Conservation (phyloP, 2,113 vertebrate genomes). For the Pseudorasbora parva region DNA sequence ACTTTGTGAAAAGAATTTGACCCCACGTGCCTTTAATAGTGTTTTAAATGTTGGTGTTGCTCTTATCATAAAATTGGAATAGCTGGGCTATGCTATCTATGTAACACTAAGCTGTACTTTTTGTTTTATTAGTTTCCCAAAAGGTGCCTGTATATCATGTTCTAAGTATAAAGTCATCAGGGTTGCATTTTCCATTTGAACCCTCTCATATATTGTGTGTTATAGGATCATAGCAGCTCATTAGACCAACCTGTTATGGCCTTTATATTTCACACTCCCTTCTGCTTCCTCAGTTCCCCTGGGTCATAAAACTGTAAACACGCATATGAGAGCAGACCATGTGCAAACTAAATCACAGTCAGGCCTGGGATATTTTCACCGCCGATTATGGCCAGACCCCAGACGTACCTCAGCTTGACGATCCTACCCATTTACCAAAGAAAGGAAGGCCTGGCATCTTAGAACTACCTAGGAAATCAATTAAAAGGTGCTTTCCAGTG, state of each 20-base stretch:
- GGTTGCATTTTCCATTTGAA: conserved; percentile 27
- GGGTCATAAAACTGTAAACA: conserved; percentile 53
- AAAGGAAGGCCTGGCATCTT: conserved; percentile 5
- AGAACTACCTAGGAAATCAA: conserved; percentile 45
- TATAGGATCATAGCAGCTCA: conserved; percentile 57
- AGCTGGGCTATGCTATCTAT: background rate
- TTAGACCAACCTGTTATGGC: conserved; percentile 51
- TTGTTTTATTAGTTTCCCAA: conserved; percentile 23
- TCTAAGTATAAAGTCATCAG: conserved; percentile 40
- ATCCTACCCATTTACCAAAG: conserved; percentile 37
- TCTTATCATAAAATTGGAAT: background rate
- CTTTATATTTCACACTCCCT: conserved; percentile 53
- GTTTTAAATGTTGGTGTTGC: background rate
- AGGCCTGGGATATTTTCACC: conserved; percentile 46
- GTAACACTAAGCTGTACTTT: conserved; percentile 14
- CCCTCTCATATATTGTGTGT: conserved; percentile 39
- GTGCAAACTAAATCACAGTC: conserved; percentile 54
- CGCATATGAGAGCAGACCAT: conserved; percentile 39
- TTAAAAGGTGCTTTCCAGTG: conserved; percentile 42
- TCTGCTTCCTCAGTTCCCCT: conserved; percentile 22
- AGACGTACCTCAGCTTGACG: conserved; percentile 20
- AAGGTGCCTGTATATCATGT: conserved; percentile 19
- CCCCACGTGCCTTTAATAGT: background rate
- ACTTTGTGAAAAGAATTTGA: too few species aligned
- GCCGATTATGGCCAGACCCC: conserved; percentile 18